Percentiles rank a stretch among this genome's conserved stretches.
Conservation (phyloP, 2,888 invertebrate genomes). For the Aspidiotus rigidus region DNA sequence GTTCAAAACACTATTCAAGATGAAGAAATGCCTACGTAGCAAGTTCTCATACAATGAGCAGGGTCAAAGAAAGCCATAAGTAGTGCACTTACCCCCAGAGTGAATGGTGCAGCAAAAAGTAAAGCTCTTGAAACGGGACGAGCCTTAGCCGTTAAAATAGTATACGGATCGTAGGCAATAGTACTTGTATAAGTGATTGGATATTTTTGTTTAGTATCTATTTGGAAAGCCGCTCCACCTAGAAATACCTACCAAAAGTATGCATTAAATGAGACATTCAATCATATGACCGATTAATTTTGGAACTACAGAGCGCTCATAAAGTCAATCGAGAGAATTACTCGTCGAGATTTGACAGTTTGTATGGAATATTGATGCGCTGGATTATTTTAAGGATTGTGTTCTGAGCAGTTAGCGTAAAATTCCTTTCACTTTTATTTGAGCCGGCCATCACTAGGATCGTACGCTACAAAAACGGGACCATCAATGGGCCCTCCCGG, state of each 20-base stretch:
- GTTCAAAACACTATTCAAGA: too few relatives aligned
- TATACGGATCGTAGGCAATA: slow-evolving; percentile 68
- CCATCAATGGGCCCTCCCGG: too few relatives aligned
- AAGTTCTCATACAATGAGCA: too few relatives aligned
- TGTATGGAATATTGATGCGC: too few relatives aligned
- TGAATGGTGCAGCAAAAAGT: slow-evolving; percentile 73
- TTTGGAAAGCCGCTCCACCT: slow-evolving; percentile 53
- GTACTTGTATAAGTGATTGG: slow-evolving; percentile 68
- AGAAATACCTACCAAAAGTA: slow-evolving; percentile 44
- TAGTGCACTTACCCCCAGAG: slow-evolving; percentile 44
- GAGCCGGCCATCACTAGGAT: too few relatives aligned
- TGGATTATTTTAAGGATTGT: too few relatives aligned
- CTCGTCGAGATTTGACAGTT: not conserved
- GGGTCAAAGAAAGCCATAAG: too few relatives aligned
- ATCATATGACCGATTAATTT: too few relatives aligned
- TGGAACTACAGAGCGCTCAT: not conserved
- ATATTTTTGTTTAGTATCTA: slow-evolving; percentile 47
- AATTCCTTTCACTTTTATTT: too few relatives aligned
- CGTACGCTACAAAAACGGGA: too few relatives aligned
- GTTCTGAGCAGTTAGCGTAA: too few relatives aligned
- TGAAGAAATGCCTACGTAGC: too few relatives aligned
- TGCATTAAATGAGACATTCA: not conserved
- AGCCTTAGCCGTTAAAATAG: slow-evolving; percentile 69
- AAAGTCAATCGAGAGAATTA: slow-evolving; percentile 8
- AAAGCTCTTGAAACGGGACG: slow-evolving; percentile 70